phyloP scores from a whole-genome alignment of 2,113 vertebrate species.

The Ibidorhyncha struthersii region DNA sequence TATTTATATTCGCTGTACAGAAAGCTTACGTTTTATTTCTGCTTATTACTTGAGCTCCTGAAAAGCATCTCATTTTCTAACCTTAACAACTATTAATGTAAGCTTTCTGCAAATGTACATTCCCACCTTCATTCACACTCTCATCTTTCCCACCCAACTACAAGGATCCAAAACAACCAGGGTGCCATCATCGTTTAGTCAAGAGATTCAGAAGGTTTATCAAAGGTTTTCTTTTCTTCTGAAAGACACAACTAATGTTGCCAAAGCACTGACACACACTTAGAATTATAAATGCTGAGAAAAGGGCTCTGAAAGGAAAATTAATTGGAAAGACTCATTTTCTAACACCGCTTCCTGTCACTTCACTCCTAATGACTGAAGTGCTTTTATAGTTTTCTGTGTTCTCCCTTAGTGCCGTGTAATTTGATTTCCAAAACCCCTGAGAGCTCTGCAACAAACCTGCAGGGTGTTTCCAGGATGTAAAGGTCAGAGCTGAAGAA shows the following conservation, averaged over 20 bases:
- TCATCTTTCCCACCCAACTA: neutral
- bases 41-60: neutral
- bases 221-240: neutral
- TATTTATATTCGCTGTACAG: neutral
- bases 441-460: neutral
- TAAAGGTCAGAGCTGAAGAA: constrained; percentile 22
- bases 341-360: constrained; percentile 12
- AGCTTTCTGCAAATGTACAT: neutral
- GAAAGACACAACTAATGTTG: neutral
- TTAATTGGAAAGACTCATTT: constrained; percentile 27
- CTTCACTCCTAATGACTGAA: constrained; percentile 36
- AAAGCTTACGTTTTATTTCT: neutral
- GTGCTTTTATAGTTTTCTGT: constrained; percentile 18
- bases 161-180: neutral
- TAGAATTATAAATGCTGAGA: neutral
- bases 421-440: constrained; percentile 12
- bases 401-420: neutral
- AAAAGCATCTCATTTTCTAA: constrained; percentile 5
- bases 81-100: neutral
- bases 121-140: neutral
- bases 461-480: neutral
- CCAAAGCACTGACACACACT: neutral
- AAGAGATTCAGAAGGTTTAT: neutral
- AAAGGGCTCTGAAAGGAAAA: constrained; percentile 1
- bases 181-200: neutral